A percentile compares a stretch with the other conserved stretches of the same genome.
Evolutionary conservation across 2,113 vertebrate genomes (phyloP).

Genomic region (Empidonax traillii): DNA sequence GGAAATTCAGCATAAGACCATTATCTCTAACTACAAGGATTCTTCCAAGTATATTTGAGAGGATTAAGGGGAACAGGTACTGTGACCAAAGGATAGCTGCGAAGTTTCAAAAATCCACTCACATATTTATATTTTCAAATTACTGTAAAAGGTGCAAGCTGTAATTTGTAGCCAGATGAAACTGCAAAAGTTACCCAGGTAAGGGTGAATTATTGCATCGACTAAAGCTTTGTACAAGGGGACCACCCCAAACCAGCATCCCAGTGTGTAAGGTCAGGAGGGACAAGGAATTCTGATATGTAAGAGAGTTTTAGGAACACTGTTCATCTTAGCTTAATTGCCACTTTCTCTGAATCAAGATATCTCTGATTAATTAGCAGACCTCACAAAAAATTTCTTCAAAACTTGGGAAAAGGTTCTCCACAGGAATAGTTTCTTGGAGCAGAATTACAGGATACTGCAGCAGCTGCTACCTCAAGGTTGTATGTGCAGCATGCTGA

Average conservation of each 20-base stretch:
- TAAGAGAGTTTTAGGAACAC: neutral
- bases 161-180: neutral
- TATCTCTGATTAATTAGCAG: neutral
- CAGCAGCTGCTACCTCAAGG: neutral
- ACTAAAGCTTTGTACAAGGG: neutral
- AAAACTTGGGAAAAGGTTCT: neutral
- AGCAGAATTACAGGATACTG: neutral
- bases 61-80: neutral
- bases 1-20: neutral
- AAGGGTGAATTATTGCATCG: neutral
- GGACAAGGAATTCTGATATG: neutral
- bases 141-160: neutral
- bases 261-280: neutral
- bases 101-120: neutral
- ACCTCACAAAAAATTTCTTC: neutral
- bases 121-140: neutral
- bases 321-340: neutral
- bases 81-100: neutral
- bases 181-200: neutral
- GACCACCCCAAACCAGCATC: neutral
- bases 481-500: neutral
- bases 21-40: constrained; percentile 12
- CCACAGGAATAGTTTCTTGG: neutral
- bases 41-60: neutral
- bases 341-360: neutral